A percentile compares a stretch with the other conserved stretches of the same genome.
Evolutionary conservation across 1,140 invertebrate genomes (phyloP).

Genomic region (Drosophila varians): DNA sequence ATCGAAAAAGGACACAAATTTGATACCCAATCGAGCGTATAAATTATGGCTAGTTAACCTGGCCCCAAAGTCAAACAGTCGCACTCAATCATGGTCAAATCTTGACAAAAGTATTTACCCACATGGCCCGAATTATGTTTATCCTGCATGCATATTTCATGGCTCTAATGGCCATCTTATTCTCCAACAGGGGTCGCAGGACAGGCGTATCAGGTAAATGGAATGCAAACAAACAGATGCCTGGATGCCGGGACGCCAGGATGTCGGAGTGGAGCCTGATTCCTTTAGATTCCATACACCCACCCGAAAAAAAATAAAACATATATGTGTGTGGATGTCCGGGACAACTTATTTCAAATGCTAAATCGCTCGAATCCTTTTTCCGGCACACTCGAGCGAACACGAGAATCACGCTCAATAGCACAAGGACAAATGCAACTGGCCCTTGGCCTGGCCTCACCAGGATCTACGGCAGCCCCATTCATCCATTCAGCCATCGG

Average conservation of each 20-base stretch:
- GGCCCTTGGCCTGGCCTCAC: slow-evolving; percentile 20
- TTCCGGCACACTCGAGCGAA: slow-evolving; percentile 70
- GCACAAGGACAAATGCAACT: slow-evolving; percentile 65
- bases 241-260: slow-evolving; percentile 15
- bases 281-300: background rate
- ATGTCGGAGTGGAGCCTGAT: slow-evolving; percentile 6
- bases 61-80: slow-evolving; percentile 18
- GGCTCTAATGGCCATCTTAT: slow-evolving; percentile 60
- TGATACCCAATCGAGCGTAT: slow-evolving; percentile 71
- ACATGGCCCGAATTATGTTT: slow-evolving; percentile 72
- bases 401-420: slow-evolving; percentile 53
- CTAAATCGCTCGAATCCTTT: slow-evolving; percentile 80
- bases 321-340: slow-evolving; percentile 5
- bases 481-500: slow-evolving; percentile 42
- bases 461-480: background rate
- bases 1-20: slow-evolving; percentile 34
- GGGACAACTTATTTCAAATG: slow-evolving; percentile 71
- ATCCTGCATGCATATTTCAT: slow-evolving; percentile 79
- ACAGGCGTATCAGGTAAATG: slow-evolving; percentile 49
- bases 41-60: slow-evolving; percentile 69
- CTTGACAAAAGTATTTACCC: slow-evolving; percentile 75
- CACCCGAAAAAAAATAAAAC: background rate
- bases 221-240: slow-evolving; percentile 37
- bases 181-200: background rate
- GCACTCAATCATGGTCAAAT: slow-evolving; percentile 76